These are phyloP conservation scores for Tachina fera DNA, from an alignment of 2,888 invertebrate species.

Conservation along the genomic window DNA sequence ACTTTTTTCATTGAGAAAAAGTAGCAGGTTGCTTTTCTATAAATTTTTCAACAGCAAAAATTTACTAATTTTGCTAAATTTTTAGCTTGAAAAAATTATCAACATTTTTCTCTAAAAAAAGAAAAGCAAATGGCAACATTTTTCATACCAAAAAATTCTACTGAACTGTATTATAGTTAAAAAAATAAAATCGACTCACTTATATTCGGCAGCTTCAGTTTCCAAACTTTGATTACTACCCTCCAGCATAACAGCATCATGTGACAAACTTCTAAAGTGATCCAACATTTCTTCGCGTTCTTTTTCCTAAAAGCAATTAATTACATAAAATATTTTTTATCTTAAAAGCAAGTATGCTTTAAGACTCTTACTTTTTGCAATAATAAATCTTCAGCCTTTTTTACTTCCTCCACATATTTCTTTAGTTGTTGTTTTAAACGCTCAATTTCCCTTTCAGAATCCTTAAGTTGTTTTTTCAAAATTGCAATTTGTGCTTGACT, in stretches of 20 bases:
- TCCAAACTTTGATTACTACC: constrained; percentile 91
- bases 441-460: constrained; percentile 88
- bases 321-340: neutral
- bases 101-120: neutral
- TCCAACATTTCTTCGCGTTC: constrained; percentile 92
- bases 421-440: constrained; percentile 90
- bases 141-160: neutral
- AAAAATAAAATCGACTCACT: constrained; percentile 77
- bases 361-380: constrained; percentile 85
- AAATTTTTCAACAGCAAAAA: constrained; percentile 4
- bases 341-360: neutral
- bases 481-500: constrained; percentile 86
- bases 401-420: constrained; percentile 91
- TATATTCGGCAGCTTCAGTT: constrained; percentile 89
- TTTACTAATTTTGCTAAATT: neutral
- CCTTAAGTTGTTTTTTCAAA: constrained; percentile 87
- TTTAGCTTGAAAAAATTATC: neutral
- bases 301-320: constrained; percentile 85
- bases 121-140: neutral
- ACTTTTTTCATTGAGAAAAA: too few relatives aligned
- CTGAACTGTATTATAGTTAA: neutral
- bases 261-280: constrained; percentile 89
- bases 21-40: too few relatives aligned
- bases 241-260: constrained; percentile 90
- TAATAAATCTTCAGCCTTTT: constrained; percentile 90